Evolutionary conservation across 1,140 invertebrate species (phyloP).

Genomic region (Zophobas atratus): DNA sequence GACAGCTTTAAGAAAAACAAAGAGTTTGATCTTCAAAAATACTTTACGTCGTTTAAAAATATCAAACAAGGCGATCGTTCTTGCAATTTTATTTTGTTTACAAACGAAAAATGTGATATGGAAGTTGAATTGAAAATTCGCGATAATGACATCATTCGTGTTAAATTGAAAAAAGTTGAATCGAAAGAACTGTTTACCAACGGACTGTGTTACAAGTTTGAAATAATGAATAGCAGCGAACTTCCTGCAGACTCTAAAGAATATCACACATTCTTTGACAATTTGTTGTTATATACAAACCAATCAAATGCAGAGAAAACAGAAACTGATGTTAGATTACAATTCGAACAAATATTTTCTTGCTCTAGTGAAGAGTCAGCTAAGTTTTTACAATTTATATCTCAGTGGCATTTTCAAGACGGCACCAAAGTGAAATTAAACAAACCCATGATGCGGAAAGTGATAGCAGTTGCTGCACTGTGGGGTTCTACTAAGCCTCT

Average conservation of each 20-base stretch:
- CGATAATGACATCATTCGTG: neutral
- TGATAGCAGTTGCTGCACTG: no score
- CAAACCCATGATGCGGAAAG: neutral
- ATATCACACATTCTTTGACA: neutral
- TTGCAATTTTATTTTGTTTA: no score
- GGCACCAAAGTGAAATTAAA: neutral
- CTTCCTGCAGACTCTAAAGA: neutral
- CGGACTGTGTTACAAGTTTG: neutral
- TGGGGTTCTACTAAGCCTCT: no score
- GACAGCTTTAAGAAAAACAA: neutral
- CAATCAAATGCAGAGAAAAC: neutral
- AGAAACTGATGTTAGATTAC: neutral
- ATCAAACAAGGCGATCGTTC: no score
- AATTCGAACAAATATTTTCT: neutral
- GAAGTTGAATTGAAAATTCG: neutral
- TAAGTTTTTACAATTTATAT: neutral
- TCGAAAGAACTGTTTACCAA: neutral
- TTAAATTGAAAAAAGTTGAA: neutral
- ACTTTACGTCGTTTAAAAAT: neutral
- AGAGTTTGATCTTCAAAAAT: slow-evolving; percentile 4
- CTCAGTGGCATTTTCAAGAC: neutral
- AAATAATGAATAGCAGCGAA: neutral
- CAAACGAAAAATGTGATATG: no score
- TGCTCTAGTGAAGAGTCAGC: neutral
- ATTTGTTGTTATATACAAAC: neutral